Evolutionary conservation across 1,140 invertebrate genomes (phyloP), one percentile per base, ranked within the genome.

Genomic region (Caenorhabditis brenneri): DNA sequence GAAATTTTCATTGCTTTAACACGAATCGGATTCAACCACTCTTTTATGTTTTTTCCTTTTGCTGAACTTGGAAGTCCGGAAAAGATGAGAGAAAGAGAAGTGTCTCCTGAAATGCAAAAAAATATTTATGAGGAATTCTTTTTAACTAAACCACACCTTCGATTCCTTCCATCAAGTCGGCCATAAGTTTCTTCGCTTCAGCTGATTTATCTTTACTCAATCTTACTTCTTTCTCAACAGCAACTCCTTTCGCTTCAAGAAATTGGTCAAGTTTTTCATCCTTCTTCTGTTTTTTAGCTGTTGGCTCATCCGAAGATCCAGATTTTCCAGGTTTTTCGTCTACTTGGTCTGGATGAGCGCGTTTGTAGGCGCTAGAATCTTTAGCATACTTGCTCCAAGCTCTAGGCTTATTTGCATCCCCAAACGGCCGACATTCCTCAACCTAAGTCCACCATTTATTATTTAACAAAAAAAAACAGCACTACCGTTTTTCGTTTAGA

Each of bases 401-500:
- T 91, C 94, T 94, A n/a, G 95, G 95, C 91, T 96, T 97, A 51
- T 93, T 93, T 27, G 93, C 91, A 92, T 95, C 94, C 15, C 95
- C 95, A 93, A 97, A 92, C 82, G 93, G 93, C 10, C 93, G 93
- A 91, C 95, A 96, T 9, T 93, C 88, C 91, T 96, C 93, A 0
- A 97, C 95, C 87, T 91, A 85, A 31, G 86, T 82, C 24, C n/a
- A n/a, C 22, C 1, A 16, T 69, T 42, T 69, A 3, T 2, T 42
- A n/a, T 39, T 16, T 31, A 2, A 1, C 10, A 39, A 42, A n/a
- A n/a, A 46, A 1, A 65, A 39, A 27, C 27, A 16, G n/a, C n/a
- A n/a, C n/a, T 65, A 92, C 91, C 86, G 92, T 92, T 86, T 98
- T 95, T 92, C 93, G 94, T 81, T 93, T 93, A 1, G 95, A 95